phyloP scores from a whole-genome alignment of 2,888 invertebrate genomes.

The Limnephilus lunatus region DNA sequence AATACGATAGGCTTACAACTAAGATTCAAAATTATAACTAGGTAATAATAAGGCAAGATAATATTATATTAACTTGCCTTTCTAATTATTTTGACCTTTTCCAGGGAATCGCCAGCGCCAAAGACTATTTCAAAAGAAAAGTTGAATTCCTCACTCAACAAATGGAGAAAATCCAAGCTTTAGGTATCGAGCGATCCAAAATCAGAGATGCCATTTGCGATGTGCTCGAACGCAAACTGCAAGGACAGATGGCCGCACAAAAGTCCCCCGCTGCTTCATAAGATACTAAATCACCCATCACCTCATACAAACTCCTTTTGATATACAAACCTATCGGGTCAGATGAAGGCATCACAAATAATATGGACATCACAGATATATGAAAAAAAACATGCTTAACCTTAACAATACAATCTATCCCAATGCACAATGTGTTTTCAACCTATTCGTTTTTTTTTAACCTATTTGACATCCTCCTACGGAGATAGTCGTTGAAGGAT shows the following conservation, averaged over 20 bases:
- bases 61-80: background rate
- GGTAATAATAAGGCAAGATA: no score
- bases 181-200: slow-evolving; percentile 90
- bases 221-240: slow-evolving; percentile 86
- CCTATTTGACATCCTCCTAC: no score
- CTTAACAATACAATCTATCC: no score
- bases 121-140: slow-evolving; percentile 95
- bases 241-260: slow-evolving; percentile 75
- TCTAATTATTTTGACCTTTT: slow-evolving; percentile 55
- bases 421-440: no score
- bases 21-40: no score
- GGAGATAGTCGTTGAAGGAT: no score
- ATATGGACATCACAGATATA: no score
- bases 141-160: slow-evolving; percentile 94
- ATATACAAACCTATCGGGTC: background rate
- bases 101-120: slow-evolving; percentile 87
- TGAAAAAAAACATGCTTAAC: background rate
- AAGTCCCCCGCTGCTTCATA: slow-evolving; percentile 72
- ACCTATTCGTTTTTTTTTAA: no score
- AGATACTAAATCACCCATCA: background rate
- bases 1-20: no score
- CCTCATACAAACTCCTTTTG: background rate
- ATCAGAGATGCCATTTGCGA: slow-evolving; percentile 87
- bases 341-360: background rate
- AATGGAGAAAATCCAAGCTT: slow-evolving; percentile 93